Conservation (phyloP, 1,140 invertebrate species). For the Orchesella cincta region DNA sequence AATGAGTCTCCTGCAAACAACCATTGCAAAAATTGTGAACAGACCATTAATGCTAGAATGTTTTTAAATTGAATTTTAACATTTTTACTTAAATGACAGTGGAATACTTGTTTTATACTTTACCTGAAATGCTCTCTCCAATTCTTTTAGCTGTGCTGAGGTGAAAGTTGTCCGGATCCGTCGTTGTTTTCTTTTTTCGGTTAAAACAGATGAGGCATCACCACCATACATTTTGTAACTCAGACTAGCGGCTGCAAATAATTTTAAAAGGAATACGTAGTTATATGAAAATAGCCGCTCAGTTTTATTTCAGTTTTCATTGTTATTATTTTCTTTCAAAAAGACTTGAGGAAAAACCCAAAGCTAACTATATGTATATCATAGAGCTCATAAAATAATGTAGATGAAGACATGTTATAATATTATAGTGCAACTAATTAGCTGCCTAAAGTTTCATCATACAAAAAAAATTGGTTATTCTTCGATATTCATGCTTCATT, state of each 20-base stretch:
- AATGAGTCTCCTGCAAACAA: conserved; percentile 83
- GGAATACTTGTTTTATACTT: too few relatives aligned
- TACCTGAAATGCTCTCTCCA: conserved; percentile 84
- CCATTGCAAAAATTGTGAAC: conserved; percentile 11
- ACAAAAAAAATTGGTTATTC: too few relatives aligned
- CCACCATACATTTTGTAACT: conserved; percentile 85
- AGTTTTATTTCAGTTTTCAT: neutral
- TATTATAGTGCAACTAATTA: neutral
- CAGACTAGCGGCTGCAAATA: conserved; percentile 66
- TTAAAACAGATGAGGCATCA: conserved; percentile 69
- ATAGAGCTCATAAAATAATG: neutral
- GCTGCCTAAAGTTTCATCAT: neutral
- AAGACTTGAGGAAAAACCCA: neutral
- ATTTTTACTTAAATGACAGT: too few relatives aligned
- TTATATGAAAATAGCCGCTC: too few relatives aligned
- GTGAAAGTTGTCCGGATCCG: conserved; percentile 96
- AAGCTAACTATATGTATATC: neutral
- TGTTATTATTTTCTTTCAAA: too few relatives aligned
- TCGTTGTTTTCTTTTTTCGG: conserved; percentile 88
- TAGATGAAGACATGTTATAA: neutral
- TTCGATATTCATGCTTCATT: too few relatives aligned
- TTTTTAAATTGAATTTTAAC: too few relatives aligned
- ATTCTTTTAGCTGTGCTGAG: conserved; percentile 91
- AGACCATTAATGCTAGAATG: too few relatives aligned
- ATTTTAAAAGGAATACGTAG: conserved; percentile 46